phyloP scores from a whole-genome alignment of 2,113 vertebrate species.

The Scomber japonicus region DNA sequence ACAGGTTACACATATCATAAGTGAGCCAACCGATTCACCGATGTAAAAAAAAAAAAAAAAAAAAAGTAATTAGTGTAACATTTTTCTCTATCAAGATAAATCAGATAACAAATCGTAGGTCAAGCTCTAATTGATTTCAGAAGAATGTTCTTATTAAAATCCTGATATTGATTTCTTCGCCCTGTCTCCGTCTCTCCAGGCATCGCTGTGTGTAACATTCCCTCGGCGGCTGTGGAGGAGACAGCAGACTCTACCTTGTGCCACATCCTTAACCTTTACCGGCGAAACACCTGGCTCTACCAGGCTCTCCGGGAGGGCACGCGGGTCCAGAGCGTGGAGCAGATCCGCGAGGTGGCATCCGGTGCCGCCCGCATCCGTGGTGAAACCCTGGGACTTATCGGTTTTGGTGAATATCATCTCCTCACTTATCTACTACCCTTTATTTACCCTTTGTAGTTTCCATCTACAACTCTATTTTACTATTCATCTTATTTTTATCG shows the following conservation, averaged over 20 bases:
- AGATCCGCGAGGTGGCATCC: conserved; percentile 96
- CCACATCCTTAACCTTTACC: conserved; percentile 96
- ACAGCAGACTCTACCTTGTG: conserved; percentile 96
- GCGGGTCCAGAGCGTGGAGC: conserved; percentile 96
- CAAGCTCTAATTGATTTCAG: too few species aligned
- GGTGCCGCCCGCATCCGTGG: conserved; percentile 95
- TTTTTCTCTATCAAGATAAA: too few species aligned
- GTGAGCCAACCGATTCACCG: too few species aligned
- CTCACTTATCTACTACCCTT: background rate
- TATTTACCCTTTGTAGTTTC: background rate
- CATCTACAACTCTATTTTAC: background rate
- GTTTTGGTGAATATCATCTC: conserved; percentile 88
- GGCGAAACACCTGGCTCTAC: conserved; percentile 99
- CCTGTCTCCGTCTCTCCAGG: conserved; percentile 78
- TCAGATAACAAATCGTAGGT: too few species aligned
- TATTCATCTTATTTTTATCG: background rate
- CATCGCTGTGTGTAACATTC: conserved; percentile 98
- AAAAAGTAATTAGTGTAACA: too few species aligned
- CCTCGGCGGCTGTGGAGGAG: conserved; percentile 96
- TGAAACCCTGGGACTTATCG: conserved; percentile 96
- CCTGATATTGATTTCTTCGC: background rate
- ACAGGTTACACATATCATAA: background rate
- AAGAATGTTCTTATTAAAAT: background rate
- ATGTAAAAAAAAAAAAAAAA: too few species aligned
- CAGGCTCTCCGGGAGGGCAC: conserved; percentile 97